Conservation (phyloP, 2,797 vertebrate species). For the Clarias laeviceps region DNA sequence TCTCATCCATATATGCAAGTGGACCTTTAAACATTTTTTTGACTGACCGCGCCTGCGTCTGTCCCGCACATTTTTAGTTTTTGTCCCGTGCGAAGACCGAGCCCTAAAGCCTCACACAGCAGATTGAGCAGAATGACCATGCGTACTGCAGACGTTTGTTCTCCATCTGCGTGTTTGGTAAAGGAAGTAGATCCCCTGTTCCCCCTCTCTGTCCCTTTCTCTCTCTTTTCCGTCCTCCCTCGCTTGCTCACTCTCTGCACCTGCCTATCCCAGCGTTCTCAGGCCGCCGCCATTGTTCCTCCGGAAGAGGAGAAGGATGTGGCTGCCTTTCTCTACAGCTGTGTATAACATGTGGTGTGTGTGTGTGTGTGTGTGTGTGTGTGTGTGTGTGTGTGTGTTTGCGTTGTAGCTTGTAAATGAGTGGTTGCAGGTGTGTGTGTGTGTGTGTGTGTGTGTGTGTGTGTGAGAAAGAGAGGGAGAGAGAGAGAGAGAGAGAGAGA, state of each 20-base stretch:
- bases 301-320: slow-evolving; percentile 31
- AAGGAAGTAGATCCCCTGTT: slow-evolving; percentile 89
- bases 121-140: not conserved
- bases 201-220: slow-evolving; percentile 76
- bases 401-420: not conserved
- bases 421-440: slow-evolving; percentile 20
- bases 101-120: not conserved
- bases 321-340: slow-evolving; percentile 47
- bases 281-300: slow-evolving; percentile 48
- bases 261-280: slow-evolving; percentile 45
- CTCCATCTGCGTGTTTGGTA: slow-evolving; percentile 76
- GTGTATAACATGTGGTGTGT: slow-evolving; percentile 27
- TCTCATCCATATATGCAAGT: not conserved
- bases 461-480: not conserved
- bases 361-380: slow-evolving; percentile 6
- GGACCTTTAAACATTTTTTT: not conserved
- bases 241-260: slow-evolving; percentile 46
- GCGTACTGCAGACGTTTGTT: slow-evolving; percentile 65
- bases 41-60: not conserved
- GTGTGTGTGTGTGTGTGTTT: slow-evolving; percentile 11
- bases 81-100: slow-evolving; percentile 16
- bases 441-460: not conserved
- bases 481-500: too few species aligned
- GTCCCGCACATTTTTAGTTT: slow-evolving; percentile 26
- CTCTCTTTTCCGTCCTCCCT: slow-evolving; percentile 65